Evolutionary conservation across 2,888 invertebrate genomes (phyloP).

Genomic region (Melanostoma mellinum): DNA sequence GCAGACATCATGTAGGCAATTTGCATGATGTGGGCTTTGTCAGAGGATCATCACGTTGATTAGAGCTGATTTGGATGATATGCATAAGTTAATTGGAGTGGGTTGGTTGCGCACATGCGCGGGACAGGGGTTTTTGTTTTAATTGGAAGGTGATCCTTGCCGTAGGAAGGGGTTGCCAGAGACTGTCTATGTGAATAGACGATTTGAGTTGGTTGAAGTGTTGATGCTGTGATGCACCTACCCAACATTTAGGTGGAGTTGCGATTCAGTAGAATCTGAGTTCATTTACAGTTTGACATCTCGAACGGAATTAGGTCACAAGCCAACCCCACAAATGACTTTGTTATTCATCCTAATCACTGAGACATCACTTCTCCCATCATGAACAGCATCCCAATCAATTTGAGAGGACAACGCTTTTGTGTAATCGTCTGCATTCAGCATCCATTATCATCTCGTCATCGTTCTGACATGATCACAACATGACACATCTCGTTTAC

Average conservation of each 20-base stretch:
- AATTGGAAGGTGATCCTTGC: too few relatives aligned
- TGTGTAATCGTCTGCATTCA: conserved; percentile 42
- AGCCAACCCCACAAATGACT: too few relatives aligned
- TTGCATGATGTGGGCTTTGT: conserved; percentile 70
- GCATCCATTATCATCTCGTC: conserved; percentile 49
- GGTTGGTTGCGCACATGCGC: too few relatives aligned
- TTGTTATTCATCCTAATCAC: neutral
- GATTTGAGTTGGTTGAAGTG: too few relatives aligned
- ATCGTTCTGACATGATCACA: conserved; percentile 68
- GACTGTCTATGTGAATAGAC: too few relatives aligned
- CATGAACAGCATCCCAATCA: neutral
- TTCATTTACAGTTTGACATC: too few relatives aligned
- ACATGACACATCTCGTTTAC: conserved; percentile 69
- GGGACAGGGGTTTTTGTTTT: too few relatives aligned
- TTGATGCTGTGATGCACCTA: too few relatives aligned
- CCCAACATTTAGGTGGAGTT: too few relatives aligned
- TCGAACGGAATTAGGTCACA: too few relatives aligned
- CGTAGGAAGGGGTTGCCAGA: too few relatives aligned
- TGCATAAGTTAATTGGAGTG: neutral
- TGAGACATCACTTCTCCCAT: conserved; percentile 1
- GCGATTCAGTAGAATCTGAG: too few relatives aligned
- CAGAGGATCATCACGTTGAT: conserved; percentile 71
- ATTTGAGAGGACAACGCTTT: conserved; percentile 9
- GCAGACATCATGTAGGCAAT: conserved; percentile 64
- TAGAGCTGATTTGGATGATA: conserved; percentile 63